Percentiles rank a stretch among this genome's conserved stretches.
Conservation (phyloP, 2,888 invertebrate species). For the Caradrina kadenii region DNA sequence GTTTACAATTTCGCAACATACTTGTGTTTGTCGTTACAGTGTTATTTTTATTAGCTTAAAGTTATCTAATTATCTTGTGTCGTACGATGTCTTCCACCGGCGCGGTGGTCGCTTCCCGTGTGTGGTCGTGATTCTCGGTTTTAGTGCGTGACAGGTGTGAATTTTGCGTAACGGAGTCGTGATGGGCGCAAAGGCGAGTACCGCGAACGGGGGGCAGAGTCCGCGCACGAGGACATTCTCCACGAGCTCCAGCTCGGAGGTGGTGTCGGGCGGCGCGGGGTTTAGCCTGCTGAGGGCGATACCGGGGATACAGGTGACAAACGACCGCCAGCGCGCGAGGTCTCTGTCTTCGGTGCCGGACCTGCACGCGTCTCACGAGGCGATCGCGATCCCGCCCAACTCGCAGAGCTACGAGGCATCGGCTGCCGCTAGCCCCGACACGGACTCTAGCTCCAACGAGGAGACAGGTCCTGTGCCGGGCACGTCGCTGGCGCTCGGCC, state of each 20-base stretch:
- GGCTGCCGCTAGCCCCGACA: slow-evolving; percentile 92
- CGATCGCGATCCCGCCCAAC: slow-evolving; percentile 91
- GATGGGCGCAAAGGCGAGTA: slow-evolving; percentile 97
- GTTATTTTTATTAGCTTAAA: slow-evolving; percentile 74
- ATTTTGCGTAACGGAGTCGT: slow-evolving; percentile 89
- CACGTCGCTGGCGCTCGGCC: slow-evolving; percentile 91
- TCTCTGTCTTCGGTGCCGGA: slow-evolving; percentile 96
- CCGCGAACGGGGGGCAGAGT: slow-evolving; percentile 94
- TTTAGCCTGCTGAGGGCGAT: slow-evolving; percentile 93
- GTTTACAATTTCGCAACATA: slow-evolving; percentile 87
- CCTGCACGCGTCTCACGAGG: slow-evolving; percentile 91
- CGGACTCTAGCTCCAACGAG: slow-evolving; percentile 93
- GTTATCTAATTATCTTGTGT: slow-evolving; percentile 69
- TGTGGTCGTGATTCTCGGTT: slow-evolving; percentile 84
- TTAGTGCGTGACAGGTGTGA: slow-evolving; percentile 81
- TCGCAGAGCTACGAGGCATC: slow-evolving; percentile 92
- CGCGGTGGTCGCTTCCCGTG: slow-evolving; percentile 83
- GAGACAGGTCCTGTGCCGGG: slow-evolving; percentile 88
- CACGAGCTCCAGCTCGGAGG: slow-evolving; percentile 93
- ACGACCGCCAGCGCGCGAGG: slow-evolving; percentile 95
- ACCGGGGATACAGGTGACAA: slow-evolving; percentile 93
- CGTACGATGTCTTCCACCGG: slow-evolving; percentile 89
- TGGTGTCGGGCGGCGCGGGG: slow-evolving; percentile 91
- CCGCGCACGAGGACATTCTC: slow-evolving; percentile 94
- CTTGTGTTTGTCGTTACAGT: slow-evolving; percentile 80